Evolutionary conservation across 2,113 vertebrate species (phyloP), one percentile per base, ranked within the genome.

Genomic region (Oenanthe melanoleuca): DNA sequence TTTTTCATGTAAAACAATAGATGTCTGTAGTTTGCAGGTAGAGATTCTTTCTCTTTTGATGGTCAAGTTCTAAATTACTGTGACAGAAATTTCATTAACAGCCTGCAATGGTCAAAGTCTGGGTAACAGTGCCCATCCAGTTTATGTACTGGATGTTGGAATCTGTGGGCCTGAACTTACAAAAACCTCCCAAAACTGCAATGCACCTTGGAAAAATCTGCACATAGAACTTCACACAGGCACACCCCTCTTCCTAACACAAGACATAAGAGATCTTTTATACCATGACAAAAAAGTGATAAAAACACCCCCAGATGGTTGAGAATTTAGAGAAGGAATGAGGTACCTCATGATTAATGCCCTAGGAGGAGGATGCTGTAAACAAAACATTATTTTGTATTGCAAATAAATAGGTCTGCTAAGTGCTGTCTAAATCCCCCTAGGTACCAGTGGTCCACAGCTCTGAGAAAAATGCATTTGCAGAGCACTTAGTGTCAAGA

Each of bases 341-440:
- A 96, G 89, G 80, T 93, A 55, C 78, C 80, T 95, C 86, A 92
- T 89, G 96, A 97, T 95, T 97, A 96, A 98, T 89, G 88, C 40
- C 56, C 69, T 65, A 24, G 33, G 88, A 96, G 96, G 75, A 96
- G 15, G 67, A 94, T 57, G 93, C 74, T 81, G 86, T 96, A 97
- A 98, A 97, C 94, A 97, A 97, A 96, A 86, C 89, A 81, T 96
- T 85, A 85, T 91, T 98, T 97, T 97, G 95, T 96, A 89, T 98
- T 97, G 96, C 94, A 97, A 97, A 98, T 97, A 97, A 89, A 97
- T 86, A 92, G 93, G 92, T 95, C 95, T 95, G 49, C 95, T 97
- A 97, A 97, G 94, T 75, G 94, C 93, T 92, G 78, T 81, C 94
- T 93, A 97, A 98, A 97, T 97, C 71, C 94, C 95, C 28, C 40